A percentile compares a stretch with the other conserved stretches of the same genome.
Conservation (phyloP, 1,140 invertebrate species). For the Hyles euphorbiae region DNA sequence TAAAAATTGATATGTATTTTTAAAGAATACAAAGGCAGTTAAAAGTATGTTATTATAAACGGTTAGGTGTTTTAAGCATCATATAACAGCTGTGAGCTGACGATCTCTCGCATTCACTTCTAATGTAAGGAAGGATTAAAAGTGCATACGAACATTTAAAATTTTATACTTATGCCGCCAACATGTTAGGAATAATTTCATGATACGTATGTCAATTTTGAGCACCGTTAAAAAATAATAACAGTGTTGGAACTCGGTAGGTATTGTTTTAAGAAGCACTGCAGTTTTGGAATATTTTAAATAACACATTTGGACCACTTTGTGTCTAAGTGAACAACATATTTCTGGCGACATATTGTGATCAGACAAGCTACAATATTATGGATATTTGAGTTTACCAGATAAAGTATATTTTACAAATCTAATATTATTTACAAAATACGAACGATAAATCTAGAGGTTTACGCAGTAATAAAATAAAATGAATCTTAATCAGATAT, state of each 20-base stretch:
- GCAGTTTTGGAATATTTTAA: no score
- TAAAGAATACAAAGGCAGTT: slow-evolving; percentile 14
- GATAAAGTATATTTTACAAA: slow-evolving; percentile 34
- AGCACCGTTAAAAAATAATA: no score
- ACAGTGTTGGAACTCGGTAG: no score
- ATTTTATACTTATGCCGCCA: no score
- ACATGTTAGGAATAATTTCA: slow-evolving; percentile 17
- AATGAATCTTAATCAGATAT: slow-evolving; percentile 47
- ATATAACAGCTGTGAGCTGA: not conserved
- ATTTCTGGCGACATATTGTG: slow-evolving; percentile 11
- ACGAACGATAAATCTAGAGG: slow-evolving; percentile 39
- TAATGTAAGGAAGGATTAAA: no score
- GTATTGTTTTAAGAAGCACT: no score
- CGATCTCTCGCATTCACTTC: no score
- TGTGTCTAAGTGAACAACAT: no score
- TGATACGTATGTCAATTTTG: no score
- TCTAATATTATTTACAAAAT: slow-evolving; percentile 49
- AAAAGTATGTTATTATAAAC: slow-evolving; percentile 2
- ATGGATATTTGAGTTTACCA: slow-evolving; percentile 22
- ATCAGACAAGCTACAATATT: slow-evolving; percentile 15
- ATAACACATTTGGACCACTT: no score
- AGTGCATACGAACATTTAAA: no score
- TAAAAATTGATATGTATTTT: slow-evolving; percentile 62
- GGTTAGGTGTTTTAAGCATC: no score
- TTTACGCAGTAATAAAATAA: slow-evolving; percentile 46